Conservation (phyloP, 1,140 invertebrate species). For the Lerema accius region DNA sequence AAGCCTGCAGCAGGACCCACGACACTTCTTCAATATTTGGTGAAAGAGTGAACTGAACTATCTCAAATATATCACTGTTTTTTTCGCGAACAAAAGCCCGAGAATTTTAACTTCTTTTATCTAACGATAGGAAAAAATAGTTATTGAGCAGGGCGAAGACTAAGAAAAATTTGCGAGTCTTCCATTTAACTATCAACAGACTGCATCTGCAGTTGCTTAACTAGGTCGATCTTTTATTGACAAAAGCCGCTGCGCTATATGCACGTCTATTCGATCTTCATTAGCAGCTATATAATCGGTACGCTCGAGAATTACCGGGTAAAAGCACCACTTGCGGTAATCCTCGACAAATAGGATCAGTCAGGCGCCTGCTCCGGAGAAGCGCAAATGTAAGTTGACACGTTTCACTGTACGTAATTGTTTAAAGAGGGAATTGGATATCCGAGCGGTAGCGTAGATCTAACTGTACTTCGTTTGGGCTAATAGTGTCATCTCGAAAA, state of each 20-base stretch:
- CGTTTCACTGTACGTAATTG: not conserved
- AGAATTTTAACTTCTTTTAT: too few relatives aligned
- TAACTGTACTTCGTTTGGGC: not conserved
- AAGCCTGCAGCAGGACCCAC: too few relatives aligned
- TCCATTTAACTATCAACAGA: too few relatives aligned
- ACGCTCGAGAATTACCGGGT: not conserved
- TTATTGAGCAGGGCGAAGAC: too few relatives aligned
- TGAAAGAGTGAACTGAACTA: too few relatives aligned
- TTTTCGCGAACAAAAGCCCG: too few relatives aligned
- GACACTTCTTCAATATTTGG: too few relatives aligned
- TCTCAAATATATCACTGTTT: too few relatives aligned
- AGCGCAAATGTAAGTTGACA: not conserved
- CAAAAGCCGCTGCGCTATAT: not conserved
- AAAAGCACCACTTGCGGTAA: constrained; percentile 3
- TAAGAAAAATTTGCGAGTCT: too few relatives aligned
- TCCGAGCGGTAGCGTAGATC: not conserved
- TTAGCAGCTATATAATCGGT: constrained; percentile 5
- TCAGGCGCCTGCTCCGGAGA: constrained; percentile 2
- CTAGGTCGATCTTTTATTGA: not conserved
- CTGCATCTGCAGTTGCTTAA: not conserved
- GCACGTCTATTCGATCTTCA: not conserved
- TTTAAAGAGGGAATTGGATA: not conserved
- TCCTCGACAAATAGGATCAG: constrained; percentile 7
- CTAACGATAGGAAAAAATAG: too few relatives aligned
- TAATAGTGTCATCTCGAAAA: not conserved